A percentile compares a stretch with the other conserved stretches of the same genome.
phyloP scores from a whole-genome alignment of 2,888 invertebrate species.

The Platycheirus albimanus region DNA sequence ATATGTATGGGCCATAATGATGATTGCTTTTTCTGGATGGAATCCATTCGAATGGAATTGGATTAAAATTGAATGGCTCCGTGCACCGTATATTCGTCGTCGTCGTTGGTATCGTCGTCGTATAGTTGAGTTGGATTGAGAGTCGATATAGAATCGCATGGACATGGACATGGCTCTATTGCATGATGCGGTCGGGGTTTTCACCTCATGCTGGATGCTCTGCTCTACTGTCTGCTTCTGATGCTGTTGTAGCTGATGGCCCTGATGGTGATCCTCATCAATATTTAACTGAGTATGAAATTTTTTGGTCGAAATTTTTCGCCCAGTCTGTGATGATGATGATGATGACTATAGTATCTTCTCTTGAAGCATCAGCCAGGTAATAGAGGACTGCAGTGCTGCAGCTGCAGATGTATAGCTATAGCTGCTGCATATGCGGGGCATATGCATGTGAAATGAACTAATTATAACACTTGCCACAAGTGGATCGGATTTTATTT shows the following conservation, averaged over 20 bases:
- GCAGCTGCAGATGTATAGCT: not conserved
- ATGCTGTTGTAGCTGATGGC: conserved; percentile 42
- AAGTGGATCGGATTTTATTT: conserved; percentile 70
- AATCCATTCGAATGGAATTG: conserved; percentile 72
- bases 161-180: conserved; percentile 29
- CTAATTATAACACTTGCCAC: conserved; percentile 72
- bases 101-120: not conserved
- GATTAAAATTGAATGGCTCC: conserved; percentile 71
- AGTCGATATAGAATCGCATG: conserved; percentile 37
- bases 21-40: conserved; percentile 72
- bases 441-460: conserved; percentile 51
- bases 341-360: conserved; percentile 25
- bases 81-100: conserved; percentile 47
- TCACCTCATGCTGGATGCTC: conserved; percentile 25
- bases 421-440: conserved; percentile 10
- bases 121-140: conserved; percentile 25
- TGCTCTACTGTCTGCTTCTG: too few species aligned
- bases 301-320: conserved; percentile 49
- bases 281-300: conserved; percentile 65
- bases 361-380: conserved; percentile 4
- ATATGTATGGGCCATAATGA: conserved; percentile 61
- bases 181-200: conserved; percentile 51
- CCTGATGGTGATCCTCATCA: conserved; percentile 63
- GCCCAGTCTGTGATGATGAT: conserved; percentile 24
- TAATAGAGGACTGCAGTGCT: conserved; percentile 6